phyloP scores from a whole-genome alignment of 2,113 vertebrate species.

The Hippocampus guttulatus region DNA sequence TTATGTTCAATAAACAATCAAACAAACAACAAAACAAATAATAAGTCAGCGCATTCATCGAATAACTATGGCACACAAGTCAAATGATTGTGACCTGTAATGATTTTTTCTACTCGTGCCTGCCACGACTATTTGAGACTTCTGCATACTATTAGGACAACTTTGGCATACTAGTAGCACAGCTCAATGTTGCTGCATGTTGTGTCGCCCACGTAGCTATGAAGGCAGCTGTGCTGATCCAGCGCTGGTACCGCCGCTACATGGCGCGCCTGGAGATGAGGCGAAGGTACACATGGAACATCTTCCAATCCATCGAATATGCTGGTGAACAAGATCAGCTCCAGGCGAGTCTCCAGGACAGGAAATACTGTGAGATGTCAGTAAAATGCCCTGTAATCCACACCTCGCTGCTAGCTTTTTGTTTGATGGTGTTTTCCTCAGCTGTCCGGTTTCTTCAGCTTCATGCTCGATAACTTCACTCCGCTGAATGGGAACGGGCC shows the following conservation, averaged over 20 bases:
- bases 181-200: neutral
- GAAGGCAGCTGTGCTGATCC: slow-evolving; percentile 86
- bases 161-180: no score
- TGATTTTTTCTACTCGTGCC: neutral
- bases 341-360: slow-evolving; percentile 74
- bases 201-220: slow-evolving; percentile 66
- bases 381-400: no score
- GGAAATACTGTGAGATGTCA: neutral
- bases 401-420: neutral
- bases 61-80: no score
- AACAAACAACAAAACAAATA: no score
- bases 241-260: slow-evolving; percentile 90
- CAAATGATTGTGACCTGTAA: no score
- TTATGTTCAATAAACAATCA: no score
- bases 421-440: slow-evolving; percentile 39
- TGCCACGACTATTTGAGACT: neutral
- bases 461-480: slow-evolving; percentile 87
- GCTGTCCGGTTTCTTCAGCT: slow-evolving; percentile 92
- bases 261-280: slow-evolving; percentile 82
- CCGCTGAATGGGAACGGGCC: slow-evolving; percentile 66
- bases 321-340: slow-evolving; percentile 91
- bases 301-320: slow-evolving; percentile 94
- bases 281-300: slow-evolving; percentile 83
- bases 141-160: no score
- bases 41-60: no score